Conservation (phyloP, 2,888 invertebrate species). For the Heliconius cydno region DNA sequence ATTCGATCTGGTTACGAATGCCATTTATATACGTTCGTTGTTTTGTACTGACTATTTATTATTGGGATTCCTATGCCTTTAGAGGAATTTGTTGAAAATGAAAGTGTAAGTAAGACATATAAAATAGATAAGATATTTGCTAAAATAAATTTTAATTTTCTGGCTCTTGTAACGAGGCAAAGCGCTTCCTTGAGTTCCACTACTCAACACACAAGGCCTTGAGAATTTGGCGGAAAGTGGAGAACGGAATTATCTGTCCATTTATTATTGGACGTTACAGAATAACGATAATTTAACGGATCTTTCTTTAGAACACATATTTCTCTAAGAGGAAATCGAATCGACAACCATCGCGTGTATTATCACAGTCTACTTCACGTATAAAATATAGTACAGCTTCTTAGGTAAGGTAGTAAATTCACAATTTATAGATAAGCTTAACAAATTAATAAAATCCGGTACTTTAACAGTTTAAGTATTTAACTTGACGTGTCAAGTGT, state of each 20-base stretch:
- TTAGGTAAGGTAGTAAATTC: not conserved
- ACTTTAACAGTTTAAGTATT: not conserved
- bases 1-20: constrained; percentile 7
- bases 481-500: not conserved
- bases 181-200: too few relatives aligned
- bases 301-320: not conserved
- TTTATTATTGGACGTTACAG: too few relatives aligned
- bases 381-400: not conserved
- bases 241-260: too few relatives aligned
- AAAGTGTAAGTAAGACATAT: too few relatives aligned
- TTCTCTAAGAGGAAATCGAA: not conserved
- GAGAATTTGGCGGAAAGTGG: too few relatives aligned
- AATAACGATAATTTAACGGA: too few relatives aligned
- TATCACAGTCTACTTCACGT: not conserved
- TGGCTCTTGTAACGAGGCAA: too few relatives aligned
- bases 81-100: not conserved
- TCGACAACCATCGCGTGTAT: not conserved
- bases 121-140: too few relatives aligned
- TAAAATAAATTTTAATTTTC: too few relatives aligned
- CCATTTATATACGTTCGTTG: constrained; percentile 9
- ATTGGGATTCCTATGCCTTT: not conserved
- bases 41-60: not conserved
- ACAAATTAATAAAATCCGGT: not conserved
- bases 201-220: too few relatives aligned
- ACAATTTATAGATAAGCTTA: not conserved